These are phyloP conservation scores for Calliphora vomitoria DNA, from an alignment of 2,888 invertebrate genomes.

Conservation along the genomic window DNA sequence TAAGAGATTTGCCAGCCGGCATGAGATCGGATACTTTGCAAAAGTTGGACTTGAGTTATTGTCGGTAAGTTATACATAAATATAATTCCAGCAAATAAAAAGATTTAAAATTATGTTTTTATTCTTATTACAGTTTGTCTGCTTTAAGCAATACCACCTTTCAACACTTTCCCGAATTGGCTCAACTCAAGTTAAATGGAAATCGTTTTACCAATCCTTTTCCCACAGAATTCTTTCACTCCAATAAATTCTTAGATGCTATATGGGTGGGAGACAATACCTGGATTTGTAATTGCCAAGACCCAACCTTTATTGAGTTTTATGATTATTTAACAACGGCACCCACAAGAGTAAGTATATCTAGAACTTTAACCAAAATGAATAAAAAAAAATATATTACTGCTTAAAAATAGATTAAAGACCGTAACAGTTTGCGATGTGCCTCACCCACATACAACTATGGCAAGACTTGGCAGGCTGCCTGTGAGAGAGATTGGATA, in stretches of 20 bases:
- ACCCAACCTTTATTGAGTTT: slow-evolving; percentile 86
- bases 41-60: slow-evolving; percentile 85
- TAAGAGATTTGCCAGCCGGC: slow-evolving; percentile 87
- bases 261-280: slow-evolving; percentile 90
- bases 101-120: neutral
- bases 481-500: slow-evolving; percentile 88
- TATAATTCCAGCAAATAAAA: too few species aligned
- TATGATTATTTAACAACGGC: slow-evolving; percentile 87
- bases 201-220: slow-evolving; percentile 89
- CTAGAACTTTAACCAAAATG: neutral
- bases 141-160: slow-evolving; percentile 88
- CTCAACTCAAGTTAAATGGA: slow-evolving; percentile 88
- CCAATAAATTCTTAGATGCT: slow-evolving; percentile 86
- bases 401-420: slow-evolving; percentile 79
- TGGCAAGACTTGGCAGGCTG: slow-evolving; percentile 89
- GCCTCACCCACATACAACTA: slow-evolving; percentile 87
- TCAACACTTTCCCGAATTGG: slow-evolving; percentile 87
- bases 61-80: slow-evolving; percentile 79
- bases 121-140: slow-evolving; percentile 85
- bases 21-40: slow-evolving; percentile 87
- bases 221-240: slow-evolving; percentile 86
- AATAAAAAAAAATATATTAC: neutral
- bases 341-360: slow-evolving; percentile 84
- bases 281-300: slow-evolving; percentile 91
- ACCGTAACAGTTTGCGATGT: slow-evolving; percentile 86